Evolutionary conservation across 2,888 invertebrate genomes (phyloP).

Genomic region (Ischnus inquisitorius): DNA sequence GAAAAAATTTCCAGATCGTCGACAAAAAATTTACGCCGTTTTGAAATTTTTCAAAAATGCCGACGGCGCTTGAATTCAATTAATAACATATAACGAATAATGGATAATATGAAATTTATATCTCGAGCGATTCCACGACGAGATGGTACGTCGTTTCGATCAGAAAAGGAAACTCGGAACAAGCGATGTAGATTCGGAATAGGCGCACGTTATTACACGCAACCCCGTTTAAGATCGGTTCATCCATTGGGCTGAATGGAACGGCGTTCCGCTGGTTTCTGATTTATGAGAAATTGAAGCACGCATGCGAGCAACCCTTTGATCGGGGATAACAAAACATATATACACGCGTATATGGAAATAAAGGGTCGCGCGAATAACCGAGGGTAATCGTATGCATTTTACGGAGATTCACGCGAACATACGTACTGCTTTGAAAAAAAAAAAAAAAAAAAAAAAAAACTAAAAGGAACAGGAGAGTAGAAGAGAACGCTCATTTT

Average conservation of each 20-base stretch:
- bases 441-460: constrained; percentile 28
- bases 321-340: constrained; percentile 67
- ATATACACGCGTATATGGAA: constrained; percentile 73
- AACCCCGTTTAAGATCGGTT: constrained; percentile 41
- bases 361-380: constrained; percentile 73
- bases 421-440: neutral
- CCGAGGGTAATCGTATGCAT: constrained; percentile 83
- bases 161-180: constrained; percentile 33
- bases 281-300: constrained; percentile 78
- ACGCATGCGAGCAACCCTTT: constrained; percentile 74
- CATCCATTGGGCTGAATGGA: constrained; percentile 23
- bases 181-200: constrained; percentile 49
- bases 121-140: constrained; percentile 2
- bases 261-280: constrained; percentile 61
- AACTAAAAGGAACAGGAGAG: constrained; percentile 35
- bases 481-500: constrained; percentile 65
- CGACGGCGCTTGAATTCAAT: neutral
- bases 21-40: too few species aligned
- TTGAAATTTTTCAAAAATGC: too few species aligned
- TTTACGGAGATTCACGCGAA: constrained; percentile 76
- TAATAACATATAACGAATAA: neutral
- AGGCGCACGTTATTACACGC: constrained; percentile 47
- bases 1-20: too few species aligned
- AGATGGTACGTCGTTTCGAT: too few species aligned
- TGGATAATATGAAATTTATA: neutral